Evolutionary conservation across 2,797 vertebrate species (phyloP).

Genomic region (Eleutherodactylus coqui): DNA sequence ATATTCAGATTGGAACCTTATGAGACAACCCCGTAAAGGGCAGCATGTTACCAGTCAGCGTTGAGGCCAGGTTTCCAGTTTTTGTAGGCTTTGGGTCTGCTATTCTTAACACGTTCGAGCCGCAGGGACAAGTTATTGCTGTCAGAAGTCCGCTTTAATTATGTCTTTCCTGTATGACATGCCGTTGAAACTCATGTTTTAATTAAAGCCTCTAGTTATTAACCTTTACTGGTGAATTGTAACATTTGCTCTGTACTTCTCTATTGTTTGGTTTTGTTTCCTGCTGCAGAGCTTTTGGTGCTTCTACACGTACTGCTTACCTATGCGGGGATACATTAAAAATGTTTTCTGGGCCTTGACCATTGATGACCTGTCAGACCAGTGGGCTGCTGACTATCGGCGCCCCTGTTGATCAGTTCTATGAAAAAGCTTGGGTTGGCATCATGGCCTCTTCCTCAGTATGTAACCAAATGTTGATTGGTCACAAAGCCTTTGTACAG

Average conservation of each 20-base stretch:
- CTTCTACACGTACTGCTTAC: too few relatives aligned
- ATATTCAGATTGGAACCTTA: constrained; percentile 62
- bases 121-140: neutral
- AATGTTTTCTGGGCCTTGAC: too few relatives aligned
- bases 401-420: too few relatives aligned
- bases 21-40: constrained; percentile 25
- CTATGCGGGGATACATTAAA: too few relatives aligned
- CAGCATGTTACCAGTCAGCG: neutral
- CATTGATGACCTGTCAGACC: too few relatives aligned
- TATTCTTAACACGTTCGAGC: neutral
- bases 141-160: constrained; percentile 4
- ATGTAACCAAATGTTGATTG: too few relatives aligned
- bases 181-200: constrained; percentile 35
- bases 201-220: constrained; percentile 50
- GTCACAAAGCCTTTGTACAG: too few relatives aligned
- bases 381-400: too few relatives aligned
- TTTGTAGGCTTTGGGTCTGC: neutral
- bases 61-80: neutral
- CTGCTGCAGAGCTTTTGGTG: too few relatives aligned
- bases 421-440: too few relatives aligned
- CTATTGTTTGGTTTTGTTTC: neutral
- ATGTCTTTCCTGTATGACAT: neutral
- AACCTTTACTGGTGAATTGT: neutral
- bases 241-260: neutral
- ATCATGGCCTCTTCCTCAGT: too few relatives aligned